Evolutionary conservation across 2,888 invertebrate genomes (phyloP).

Genomic region (Spisula subtruncata): DNA sequence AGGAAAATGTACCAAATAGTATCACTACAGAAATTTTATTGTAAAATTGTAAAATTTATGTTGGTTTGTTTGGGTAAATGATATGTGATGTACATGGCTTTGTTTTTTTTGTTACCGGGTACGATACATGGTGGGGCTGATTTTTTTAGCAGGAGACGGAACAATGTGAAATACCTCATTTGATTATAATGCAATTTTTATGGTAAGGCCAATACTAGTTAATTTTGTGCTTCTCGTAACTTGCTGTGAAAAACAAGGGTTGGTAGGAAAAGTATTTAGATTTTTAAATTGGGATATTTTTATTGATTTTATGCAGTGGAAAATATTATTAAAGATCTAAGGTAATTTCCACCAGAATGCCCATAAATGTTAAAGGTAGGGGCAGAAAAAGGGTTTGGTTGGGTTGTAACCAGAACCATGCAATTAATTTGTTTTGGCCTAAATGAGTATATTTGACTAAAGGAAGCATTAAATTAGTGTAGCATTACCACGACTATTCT

Average conservation of each 20-base stretch:
- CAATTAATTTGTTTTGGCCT: neutral
- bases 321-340: too few species aligned
- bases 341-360: too few species aligned
- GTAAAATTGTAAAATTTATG: neutral
- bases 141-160: neutral
- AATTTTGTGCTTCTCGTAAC: too few species aligned
- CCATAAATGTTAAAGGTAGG: too few species aligned
- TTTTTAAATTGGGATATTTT: too few species aligned
- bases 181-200: neutral
- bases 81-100: neutral
- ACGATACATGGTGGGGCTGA: neutral
- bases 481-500: neutral
- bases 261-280: too few species aligned
- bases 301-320: too few species aligned
- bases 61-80: neutral
- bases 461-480: neutral
- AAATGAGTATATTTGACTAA: neutral
- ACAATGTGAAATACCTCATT: neutral
- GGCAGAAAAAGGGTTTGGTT: too few species aligned
- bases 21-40: neutral
- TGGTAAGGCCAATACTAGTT: too few species aligned
- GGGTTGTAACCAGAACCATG: too few species aligned
- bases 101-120: neutral
- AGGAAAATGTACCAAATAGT: neutral
- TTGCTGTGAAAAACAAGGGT: too few species aligned